Base-by-base conservation (phyloP, 1,140 invertebrate genomes). In the Neodiprion pinetum region DNA sequence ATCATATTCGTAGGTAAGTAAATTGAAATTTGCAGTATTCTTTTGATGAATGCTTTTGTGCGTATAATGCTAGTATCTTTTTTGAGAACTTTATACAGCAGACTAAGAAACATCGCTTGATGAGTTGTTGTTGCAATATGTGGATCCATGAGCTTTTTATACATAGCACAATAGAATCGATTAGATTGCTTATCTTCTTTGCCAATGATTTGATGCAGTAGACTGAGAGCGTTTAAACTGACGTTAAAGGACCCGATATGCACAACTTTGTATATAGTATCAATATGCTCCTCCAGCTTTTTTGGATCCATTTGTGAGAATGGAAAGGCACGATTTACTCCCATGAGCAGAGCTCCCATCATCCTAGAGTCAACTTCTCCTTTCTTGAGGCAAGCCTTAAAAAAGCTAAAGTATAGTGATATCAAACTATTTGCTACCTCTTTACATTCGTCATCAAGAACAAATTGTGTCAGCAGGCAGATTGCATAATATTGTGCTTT, bases 321-420 rank as follows among this genome's bases (percentile, higher is more conserved):
- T 1, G 95, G 95, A 89, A 94, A 97, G 5, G 96, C 95, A 76
- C 96, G 91, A 82, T 97, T 97, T 8, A 98, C 94, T 1, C 97
- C 97, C 68, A 92, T 93, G 68, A 99, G 88, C 17, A 99, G 92
- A 1, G 94, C 96, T 75, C 94, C 94, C 95, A 99, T 96, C 88
- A 99, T 93, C 81, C 96, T 94, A 66, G 93, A 95, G 81, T 98
- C 95, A 1, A 98, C 93, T 77, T 98, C 96, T 28, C 96, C 95
- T 92, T 94, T 95, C 85, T 97, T 96, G 14, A 97, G 92, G 67
- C 94, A 93, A 69, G 96, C 95, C 89, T 97, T 98, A 88, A 99
- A 99, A 82, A 99, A 97, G 0, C 95, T 93, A 83, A 99, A 97
- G 86, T 99, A 99, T n/a, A 99, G 93, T 72, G 93, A 90, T 11